A percentile compares a stretch with the other conserved stretches of the same genome.
Evolutionary conservation across 2,888 invertebrate species (phyloP).

Genomic region (Xylocampa areola): DNA sequence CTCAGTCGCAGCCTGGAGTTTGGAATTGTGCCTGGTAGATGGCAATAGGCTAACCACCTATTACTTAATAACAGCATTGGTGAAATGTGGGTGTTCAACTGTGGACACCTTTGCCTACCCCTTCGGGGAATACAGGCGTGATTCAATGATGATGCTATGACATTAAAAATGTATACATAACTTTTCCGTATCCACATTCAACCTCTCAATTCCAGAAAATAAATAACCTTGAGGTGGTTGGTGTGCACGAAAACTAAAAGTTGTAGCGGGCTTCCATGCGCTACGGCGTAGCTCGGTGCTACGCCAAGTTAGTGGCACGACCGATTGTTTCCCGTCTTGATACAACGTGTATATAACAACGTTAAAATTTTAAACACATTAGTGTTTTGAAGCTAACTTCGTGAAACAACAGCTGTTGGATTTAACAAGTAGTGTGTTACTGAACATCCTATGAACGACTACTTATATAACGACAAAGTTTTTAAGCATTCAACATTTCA

Average conservation of each 20-base stretch:
- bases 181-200: too few species aligned
- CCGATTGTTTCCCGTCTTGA: conserved; percentile 32
- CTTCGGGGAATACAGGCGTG: too few species aligned
- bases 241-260: conserved; percentile 38
- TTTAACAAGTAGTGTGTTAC: conserved; percentile 10
- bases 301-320: conserved; percentile 42
- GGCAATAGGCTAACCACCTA: too few species aligned
- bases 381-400: conserved; percentile 21
- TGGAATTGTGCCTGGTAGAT: too few species aligned
- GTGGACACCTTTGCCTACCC: too few species aligned
- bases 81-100: too few species aligned
- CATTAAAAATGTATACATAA: too few species aligned
- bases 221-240: conserved; percentile 42
- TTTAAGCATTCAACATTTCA: conserved; percentile 53
- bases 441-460: conserved; percentile 13
- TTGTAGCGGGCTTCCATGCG: conserved; percentile 29
- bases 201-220: conserved; percentile 15
- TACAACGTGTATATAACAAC: conserved; percentile 18
- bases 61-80: too few species aligned
- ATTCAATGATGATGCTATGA: too few species aligned
- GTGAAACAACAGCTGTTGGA: conserved; percentile 31
- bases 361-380: conserved; percentile 37
- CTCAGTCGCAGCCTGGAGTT: too few species aligned
- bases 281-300: conserved; percentile 48
- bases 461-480: conserved; percentile 26